These are phyloP conservation scores for Pasiphila rectangulata DNA, from an alignment of 2,888 invertebrate genomes.

Conservation along the genomic window DNA sequence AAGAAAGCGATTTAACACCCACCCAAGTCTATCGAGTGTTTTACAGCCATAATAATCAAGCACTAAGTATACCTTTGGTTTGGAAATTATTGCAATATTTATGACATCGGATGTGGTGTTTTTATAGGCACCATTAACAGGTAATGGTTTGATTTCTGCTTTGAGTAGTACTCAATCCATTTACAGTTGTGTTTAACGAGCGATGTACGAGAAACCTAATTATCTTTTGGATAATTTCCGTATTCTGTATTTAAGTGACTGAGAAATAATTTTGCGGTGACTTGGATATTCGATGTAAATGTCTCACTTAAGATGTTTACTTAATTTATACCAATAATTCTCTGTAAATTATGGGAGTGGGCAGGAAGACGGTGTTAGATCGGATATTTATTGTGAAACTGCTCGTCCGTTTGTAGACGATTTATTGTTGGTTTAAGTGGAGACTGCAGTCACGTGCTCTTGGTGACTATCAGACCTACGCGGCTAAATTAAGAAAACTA, in stretches of 20 bases:
- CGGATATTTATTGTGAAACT: slow-evolving; percentile 73
- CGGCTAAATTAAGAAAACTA: slow-evolving; percentile 30
- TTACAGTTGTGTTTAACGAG: slow-evolving; percentile 20
- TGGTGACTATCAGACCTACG: slow-evolving; percentile 36
- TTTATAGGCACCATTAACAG: slow-evolving; percentile 42
- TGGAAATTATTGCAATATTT: slow-evolving; percentile 54
- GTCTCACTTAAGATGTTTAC: slow-evolving; percentile 74
- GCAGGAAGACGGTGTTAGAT: slow-evolving; percentile 75
- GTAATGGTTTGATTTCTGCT: slow-evolving; percentile 31
- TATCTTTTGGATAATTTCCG: slow-evolving; percentile 47
- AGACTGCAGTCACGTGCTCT: slow-evolving; percentile 41
- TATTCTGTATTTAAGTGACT: no score
- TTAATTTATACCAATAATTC: slow-evolving; percentile 76
- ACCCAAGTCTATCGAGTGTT: slow-evolving; percentile 55
- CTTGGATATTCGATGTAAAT: slow-evolving; percentile 64
- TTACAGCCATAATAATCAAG: slow-evolving; percentile 56
- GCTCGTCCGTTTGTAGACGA: slow-evolving; percentile 64
- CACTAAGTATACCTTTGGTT: slow-evolving; percentile 49
- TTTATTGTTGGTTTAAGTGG: slow-evolving; percentile 54
- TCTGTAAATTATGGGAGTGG: slow-evolving; percentile 72
- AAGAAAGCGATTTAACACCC: slow-evolving; percentile 69
- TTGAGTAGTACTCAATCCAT: slow-evolving; percentile 29
- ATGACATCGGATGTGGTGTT: slow-evolving; percentile 34
- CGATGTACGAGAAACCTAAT: slow-evolving; percentile 46
- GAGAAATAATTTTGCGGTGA: slow-evolving; percentile 55